Percentiles rank a stretch among this genome's conserved stretches.
Evolutionary conservation across 1,140 invertebrate genomes (phyloP).

Genomic region (Conus ventricosus): DNA sequence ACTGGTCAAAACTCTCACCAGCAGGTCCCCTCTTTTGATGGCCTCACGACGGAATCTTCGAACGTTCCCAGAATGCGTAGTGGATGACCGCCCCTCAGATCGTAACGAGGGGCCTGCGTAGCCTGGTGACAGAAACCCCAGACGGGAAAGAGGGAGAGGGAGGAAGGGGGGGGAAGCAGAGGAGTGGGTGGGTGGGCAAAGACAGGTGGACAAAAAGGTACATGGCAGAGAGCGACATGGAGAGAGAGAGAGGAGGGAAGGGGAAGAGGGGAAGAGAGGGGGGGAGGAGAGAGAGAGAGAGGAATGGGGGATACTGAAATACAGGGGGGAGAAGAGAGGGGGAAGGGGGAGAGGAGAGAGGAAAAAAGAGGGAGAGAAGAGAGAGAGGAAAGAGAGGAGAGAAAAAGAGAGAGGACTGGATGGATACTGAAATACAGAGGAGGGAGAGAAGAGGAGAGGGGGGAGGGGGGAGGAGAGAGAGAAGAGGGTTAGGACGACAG

Average conservation of each 20-base stretch:
- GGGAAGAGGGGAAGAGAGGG: too few relatives aligned
- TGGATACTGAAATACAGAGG: too few relatives aligned
- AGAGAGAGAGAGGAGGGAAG: too few relatives aligned
- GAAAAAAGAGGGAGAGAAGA: neutral
- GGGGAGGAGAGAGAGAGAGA: neutral
- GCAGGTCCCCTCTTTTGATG: constrained; percentile 60
- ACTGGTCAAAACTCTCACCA: constrained; percentile 48
- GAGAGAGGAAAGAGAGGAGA: neutral
- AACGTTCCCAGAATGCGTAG: constrained; percentile 71
- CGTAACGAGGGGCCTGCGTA: constrained; percentile 69
- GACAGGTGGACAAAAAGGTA: too few relatives aligned
- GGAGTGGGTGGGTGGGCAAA: neutral
- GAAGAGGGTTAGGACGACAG: too few relatives aligned
- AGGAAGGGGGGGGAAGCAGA: too few relatives aligned
- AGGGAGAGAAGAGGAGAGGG: too few relatives aligned
- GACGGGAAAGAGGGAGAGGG: neutral
- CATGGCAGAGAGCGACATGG: neutral
- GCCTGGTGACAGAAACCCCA: constrained; percentile 43
- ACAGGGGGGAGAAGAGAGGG: neutral
- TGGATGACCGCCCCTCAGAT: constrained; percentile 66
- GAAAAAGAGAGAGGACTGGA: too few relatives aligned
- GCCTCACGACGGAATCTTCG: constrained; percentile 68
- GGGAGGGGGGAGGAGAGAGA: too few relatives aligned
- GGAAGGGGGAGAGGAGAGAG: neutral
- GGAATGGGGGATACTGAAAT: neutral